Percentiles rank a stretch among this genome's conserved stretches.
Conservation (phyloP, 2,888 invertebrate genomes). For the Trachelus tabidus region DNA sequence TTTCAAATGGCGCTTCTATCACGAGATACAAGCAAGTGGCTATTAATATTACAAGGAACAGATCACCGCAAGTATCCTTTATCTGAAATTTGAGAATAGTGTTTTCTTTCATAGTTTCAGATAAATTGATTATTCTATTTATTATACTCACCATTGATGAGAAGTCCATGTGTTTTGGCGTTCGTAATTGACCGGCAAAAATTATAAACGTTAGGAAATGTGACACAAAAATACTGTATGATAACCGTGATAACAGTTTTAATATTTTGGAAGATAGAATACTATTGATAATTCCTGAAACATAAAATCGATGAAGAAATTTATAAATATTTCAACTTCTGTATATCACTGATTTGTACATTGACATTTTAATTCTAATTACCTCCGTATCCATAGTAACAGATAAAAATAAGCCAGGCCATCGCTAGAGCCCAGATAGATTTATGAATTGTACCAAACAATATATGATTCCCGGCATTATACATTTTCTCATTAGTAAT, state of each 20-base stretch:
- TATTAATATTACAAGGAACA: slow-evolving; percentile 4
- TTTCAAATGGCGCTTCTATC: slow-evolving; percentile 14
- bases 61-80: slow-evolving; percentile 14
- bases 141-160: slow-evolving; percentile 11
- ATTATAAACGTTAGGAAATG: slow-evolving; percentile 12
- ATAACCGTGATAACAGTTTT: slow-evolving; percentile 10
- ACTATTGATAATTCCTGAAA: slow-evolving; percentile 16
- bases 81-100: neutral
- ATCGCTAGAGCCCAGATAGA: slow-evolving; percentile 16
- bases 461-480: slow-evolving; percentile 10
- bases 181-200: slow-evolving; percentile 15
- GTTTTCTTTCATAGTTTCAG: neutral
- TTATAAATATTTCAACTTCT: neutral
- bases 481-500: slow-evolving; percentile 5
- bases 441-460: slow-evolving; percentile 15
- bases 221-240: slow-evolving; percentile 18
- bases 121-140: neutral
- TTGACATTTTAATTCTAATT: neutral
- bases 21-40: slow-evolving; percentile 11
- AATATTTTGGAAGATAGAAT: slow-evolving; percentile 12
- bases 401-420: slow-evolving; percentile 20
- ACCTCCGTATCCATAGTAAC: slow-evolving; percentile 22
- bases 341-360: neutral
- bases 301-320: neutral
- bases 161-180: slow-evolving; percentile 11